Evolutionary conservation across 2,797 vertebrate species (phyloP).

Genomic region (Melanogrammus aeglefinus): DNA sequence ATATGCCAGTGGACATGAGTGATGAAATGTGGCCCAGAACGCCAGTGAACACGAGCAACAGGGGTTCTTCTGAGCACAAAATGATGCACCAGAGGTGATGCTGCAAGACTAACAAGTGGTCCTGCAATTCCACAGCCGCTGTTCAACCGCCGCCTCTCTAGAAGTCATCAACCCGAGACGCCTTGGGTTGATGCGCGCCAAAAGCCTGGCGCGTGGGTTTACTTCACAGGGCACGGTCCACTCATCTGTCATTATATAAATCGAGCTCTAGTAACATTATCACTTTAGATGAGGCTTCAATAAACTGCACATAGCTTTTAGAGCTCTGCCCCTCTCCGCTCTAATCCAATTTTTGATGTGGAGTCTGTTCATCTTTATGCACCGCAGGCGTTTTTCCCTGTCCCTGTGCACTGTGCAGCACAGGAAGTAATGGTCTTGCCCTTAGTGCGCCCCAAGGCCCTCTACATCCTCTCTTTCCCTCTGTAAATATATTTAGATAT

Average conservation of each 20-base stretch:
- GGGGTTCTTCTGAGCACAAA: conserved; percentile 32
- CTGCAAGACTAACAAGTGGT: conserved; percentile 38
- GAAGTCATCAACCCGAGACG: conserved; percentile 12
- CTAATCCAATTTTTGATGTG: conserved; percentile 76
- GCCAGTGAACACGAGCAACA: conserved; percentile 38
- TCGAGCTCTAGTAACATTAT: conserved; percentile 73
- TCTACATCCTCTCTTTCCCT: conserved; percentile 45
- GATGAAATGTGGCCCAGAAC: conserved; percentile 53
- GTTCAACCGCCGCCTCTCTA: conserved; percentile 20
- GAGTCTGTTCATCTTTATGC: conserved; percentile 70
- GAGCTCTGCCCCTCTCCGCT: conserved; percentile 65
- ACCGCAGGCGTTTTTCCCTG: conserved; percentile 53
- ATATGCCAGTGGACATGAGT: conserved; percentile 43
- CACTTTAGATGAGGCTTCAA: conserved; percentile 75
- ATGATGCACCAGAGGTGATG: conserved; percentile 47
- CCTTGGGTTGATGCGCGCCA: no score
- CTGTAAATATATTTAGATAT: conserved; percentile 24
- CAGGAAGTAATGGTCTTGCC: conserved; percentile 66
- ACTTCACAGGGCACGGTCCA: conserved; percentile 57
- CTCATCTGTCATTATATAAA: conserved; percentile 64
- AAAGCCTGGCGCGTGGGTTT: conserved; percentile 15
- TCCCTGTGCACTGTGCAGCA: conserved; percentile 52
- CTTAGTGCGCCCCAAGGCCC: conserved; percentile 53
- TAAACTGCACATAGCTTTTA: conserved; percentile 74
- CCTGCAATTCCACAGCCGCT: conserved; percentile 35